These are phyloP conservation scores for Sebastes hubbsi DNA, from an alignment of 2,797 vertebrate genomes.

Conservation along the genomic window DNA sequence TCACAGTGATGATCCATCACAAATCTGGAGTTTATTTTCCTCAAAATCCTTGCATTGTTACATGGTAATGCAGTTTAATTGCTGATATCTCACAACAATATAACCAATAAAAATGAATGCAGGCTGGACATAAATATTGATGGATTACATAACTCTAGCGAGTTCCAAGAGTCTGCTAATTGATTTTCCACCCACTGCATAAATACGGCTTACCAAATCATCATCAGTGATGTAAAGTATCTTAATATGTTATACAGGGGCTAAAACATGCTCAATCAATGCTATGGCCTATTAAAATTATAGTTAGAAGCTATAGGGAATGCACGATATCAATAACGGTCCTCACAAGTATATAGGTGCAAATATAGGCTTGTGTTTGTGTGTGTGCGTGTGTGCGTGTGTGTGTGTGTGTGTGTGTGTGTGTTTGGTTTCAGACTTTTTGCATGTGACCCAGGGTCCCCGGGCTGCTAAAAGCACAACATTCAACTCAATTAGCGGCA, in stretches of 20 bases:
- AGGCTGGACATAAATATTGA: not conserved
- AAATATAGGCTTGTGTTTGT: not conserved
- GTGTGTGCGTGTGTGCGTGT: no score
- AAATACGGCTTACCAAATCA: not conserved
- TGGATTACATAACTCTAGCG: not conserved
- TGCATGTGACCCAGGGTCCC: slow-evolving; percentile 65
- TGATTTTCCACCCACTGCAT: not conserved
- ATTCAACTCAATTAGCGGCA: slow-evolving; percentile 83
- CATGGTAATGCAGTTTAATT: not conserved
- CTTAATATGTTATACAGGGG: not conserved
- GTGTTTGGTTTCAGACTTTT: slow-evolving; percentile 59
- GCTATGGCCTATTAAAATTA: not conserved
- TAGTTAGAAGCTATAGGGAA: not conserved
- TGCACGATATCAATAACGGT: not conserved
- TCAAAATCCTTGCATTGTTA: not conserved
- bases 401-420: not conserved
- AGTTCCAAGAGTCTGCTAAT: not conserved
- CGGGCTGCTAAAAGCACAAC: slow-evolving; percentile 80
- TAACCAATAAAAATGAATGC: not conserved
- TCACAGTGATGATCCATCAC: not conserved
- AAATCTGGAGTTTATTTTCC: not conserved
- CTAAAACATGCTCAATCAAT: not conserved
- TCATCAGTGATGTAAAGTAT: not conserved
- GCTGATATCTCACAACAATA: not conserved
- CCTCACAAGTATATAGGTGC: not conserved